Evolutionary conservation across 2,888 invertebrate genomes (phyloP), one percentile per base, ranked within the genome.

Genomic region (Phytoseiulus persimilis): DNA sequence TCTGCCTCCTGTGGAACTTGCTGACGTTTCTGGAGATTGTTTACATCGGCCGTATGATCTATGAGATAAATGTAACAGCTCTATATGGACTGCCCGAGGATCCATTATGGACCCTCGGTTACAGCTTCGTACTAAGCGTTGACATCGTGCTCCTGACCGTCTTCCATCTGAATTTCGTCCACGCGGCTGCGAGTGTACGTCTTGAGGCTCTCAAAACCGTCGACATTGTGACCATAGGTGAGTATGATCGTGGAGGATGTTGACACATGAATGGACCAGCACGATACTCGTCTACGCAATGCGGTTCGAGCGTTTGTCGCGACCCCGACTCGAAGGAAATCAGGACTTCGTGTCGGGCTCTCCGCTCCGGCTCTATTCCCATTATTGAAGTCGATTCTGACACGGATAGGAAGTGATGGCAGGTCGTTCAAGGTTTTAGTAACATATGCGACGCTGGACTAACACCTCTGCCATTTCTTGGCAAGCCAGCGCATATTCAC

Each of bases 201-300:
- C n/a, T 87, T 28, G 39, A 87, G 87, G 87, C 87, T 45, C 87
- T 87, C 23, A 28, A 33, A 87, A 87, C 87, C 45, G 87, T 87
- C 87, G 87, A 87, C 33, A 32, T 87, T 11, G 87, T 87, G 9
- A 87, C 87, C 6, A 32, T 87, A 32, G 87, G 87, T 87, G 45
- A 87, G 39, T 87, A 33, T 87, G 5, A 2, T 32, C 23, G 9
- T 46, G 46, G 9, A n/a, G n/a, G n/a, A n/a, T n/a, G n/a, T n/a
- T n/a, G n/a, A n/a, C n/a, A n/a, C n/a, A n/a, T n/a, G n/a, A n/a
- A n/a, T n/a, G n/a, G n/a, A n/a, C n/a, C n/a, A n/a, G n/a, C n/a
- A n/a, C n/a, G n/a, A n/a, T n/a, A n/a, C n/a, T n/a, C n/a, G n/a
- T n/a, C n/a, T n/a, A n/a, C n/a, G n/a, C n/a, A n/a, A n/a, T n/a